phyloP scores from a whole-genome alignment of 2,797 vertebrate genomes.

The Trachurus trachurus region DNA sequence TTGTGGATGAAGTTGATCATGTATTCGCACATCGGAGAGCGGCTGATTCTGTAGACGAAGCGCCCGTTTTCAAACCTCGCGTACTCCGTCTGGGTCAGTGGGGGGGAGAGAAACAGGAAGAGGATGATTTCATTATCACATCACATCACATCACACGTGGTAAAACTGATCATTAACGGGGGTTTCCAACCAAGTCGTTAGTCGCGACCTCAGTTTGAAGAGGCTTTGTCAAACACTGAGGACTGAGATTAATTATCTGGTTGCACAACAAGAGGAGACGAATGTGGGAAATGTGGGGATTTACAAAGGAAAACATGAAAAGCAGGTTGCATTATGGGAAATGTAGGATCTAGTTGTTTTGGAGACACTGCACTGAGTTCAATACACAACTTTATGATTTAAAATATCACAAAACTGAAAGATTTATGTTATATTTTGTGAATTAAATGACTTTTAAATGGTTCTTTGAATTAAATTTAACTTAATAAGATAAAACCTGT shows the following conservation, averaged over 20 bases:
- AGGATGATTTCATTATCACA: not conserved
- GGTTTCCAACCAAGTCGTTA: too few species aligned
- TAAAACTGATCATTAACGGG: not conserved
- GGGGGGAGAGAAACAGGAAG: too few species aligned
- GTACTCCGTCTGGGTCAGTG: slow-evolving; percentile 91
- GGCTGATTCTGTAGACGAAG: slow-evolving; percentile 98
- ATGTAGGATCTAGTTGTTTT: not conserved
- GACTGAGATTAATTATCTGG: not conserved
- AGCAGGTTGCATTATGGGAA: not conserved
- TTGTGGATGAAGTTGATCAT: slow-evolving; percentile 99
- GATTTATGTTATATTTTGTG: not conserved
- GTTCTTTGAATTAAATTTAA: not conserved
- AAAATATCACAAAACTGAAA: not conserved
- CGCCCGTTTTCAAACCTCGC: slow-evolving; percentile 96
- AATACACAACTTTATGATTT: not conserved
- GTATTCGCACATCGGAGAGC: slow-evolving; percentile 99
- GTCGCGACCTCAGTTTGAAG: too few species aligned
- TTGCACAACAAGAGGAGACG: not conserved
- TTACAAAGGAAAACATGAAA: not conserved
- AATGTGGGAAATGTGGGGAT: not conserved
- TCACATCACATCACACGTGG: not conserved
- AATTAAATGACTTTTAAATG: not conserved
- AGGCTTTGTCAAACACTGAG: not conserved
- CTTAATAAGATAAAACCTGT: not conserved
- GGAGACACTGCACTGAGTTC: not conserved